phyloP scores from a whole-genome alignment of 2,113 vertebrate genomes.

The Aptenodytes forsteri region DNA sequence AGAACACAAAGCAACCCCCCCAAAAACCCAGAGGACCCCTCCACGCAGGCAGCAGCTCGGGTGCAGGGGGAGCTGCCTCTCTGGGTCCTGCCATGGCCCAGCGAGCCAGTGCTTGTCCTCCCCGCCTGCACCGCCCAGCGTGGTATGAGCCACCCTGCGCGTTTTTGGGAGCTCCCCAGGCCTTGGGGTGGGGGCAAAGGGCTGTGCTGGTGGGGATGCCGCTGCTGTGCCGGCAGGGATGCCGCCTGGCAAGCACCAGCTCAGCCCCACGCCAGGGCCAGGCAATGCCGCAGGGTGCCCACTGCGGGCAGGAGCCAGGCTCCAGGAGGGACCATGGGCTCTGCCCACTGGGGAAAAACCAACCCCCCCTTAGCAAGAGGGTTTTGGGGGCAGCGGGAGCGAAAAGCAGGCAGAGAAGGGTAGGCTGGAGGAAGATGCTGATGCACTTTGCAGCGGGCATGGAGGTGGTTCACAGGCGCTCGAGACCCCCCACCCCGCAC shows the following conservation, averaged over 20 bases:
- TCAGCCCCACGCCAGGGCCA: accelerated
- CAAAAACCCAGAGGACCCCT: background rate
- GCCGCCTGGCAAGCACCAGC: background rate
- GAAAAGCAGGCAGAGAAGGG: background rate
- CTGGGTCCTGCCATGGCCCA: background rate
- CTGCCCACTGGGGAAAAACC: background rate
- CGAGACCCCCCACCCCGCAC: background rate
- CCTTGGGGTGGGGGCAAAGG: background rate
- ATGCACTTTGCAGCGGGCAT: background rate
- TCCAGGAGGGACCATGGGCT: background rate
- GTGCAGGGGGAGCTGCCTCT: background rate
- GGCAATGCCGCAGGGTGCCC: background rate
- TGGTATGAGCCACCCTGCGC: accelerated
- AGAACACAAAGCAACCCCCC: background rate
- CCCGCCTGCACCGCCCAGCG: accelerated
- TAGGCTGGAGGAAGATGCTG: background rate
- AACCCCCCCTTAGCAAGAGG: background rate
- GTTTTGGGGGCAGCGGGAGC: accelerated
- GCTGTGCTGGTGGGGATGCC: background rate
- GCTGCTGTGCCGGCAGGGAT: background rate
- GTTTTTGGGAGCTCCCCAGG: background rate
- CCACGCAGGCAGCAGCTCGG: background rate
- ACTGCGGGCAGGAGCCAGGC: accelerated
- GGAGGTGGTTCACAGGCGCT: accelerated
- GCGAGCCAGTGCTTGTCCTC: background rate